These are phyloP conservation scores for Quadroppia sp. DNA, from an alignment of 2,888 invertebrate species.

Conservation along the genomic window DNA sequence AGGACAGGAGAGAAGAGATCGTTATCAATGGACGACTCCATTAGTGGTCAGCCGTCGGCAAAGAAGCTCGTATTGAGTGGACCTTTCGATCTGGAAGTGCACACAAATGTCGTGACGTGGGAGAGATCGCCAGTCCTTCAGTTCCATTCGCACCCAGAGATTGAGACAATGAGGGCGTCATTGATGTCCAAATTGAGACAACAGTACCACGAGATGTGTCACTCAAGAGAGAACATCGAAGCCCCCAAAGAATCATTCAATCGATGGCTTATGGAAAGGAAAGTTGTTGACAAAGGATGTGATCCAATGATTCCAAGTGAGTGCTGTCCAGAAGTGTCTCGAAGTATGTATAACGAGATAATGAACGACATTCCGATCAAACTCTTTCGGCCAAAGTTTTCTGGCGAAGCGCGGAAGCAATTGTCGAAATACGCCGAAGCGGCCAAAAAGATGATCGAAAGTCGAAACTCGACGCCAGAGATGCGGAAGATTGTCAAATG, in stretches of 20 bases:
- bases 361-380: conserved; percentile 98
- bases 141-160: conserved; percentile 90
- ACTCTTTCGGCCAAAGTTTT: conserved; percentile 88
- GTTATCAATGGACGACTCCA: conserved; percentile 18
- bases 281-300: conserved; percentile 79
- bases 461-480: conserved; percentile 83
- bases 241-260: conserved; percentile 95
- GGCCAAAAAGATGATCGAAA: conserved; percentile 93
- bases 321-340: conserved; percentile 86
- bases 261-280: conserved; percentile 90
- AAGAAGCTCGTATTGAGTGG: conserved; percentile 57
- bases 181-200: conserved; percentile 77
- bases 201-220: conserved; percentile 89
- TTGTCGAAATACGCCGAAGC: conserved; percentile 90
- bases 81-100: conserved; percentile 91
- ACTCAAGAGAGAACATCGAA: conserved; percentile 83
- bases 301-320: conserved; percentile 88
- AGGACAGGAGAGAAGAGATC: conserved; percentile 63
- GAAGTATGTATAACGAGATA: conserved; percentile 92
- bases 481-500: conserved; percentile 96
- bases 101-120: conserved; percentile 82
- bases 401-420: conserved; percentile 91
- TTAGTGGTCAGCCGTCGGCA: conserved; percentile 6
- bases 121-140: conserved; percentile 78
- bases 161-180: conserved; percentile 78